Evolutionary conservation across 2,888 invertebrate species (phyloP), one percentile per base, ranked within the genome.

Genomic region (Ophion obscuratus): DNA sequence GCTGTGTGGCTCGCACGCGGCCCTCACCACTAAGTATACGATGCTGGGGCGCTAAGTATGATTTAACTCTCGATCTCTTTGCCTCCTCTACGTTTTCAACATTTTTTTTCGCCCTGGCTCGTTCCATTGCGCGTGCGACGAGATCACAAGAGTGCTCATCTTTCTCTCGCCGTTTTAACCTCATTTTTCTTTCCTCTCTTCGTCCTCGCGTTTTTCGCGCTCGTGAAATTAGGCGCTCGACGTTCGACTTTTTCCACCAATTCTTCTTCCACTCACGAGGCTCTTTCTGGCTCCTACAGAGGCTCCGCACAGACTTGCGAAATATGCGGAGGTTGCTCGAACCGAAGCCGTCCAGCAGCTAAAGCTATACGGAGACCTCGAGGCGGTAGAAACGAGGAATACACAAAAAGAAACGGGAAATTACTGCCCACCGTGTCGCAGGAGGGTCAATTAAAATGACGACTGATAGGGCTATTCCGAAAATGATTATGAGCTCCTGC

Each of bases 351-450:
- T 57, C 64, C 44, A 24, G 47, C 79, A 53, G 36, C 36, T 47
- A 27, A 68, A 66, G 85, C 81, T 86, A 82, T 84, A 80, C 81
- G 84, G 73, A 88, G 78, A 86, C 90, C 90, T 90, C 85, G 89
- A 90, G 89, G 90, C 90, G 90, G 91, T 88, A 85, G 76, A 71
- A 77, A 62, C 85, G 79, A 80, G 73, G 86, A 87, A 85, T 36
- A 31, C 36, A 27, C 77, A 67, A 75, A 66, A 66, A 66, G 27
- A 74, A 47, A 62, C 66, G 17, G 47, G 75, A 67, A 77, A 74
- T 81, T 78, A 81, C 78, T 85, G 77, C 40, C 31, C 53, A 73
- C 66, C 84, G 53, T 81, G 82, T 83, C 80, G 82, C 40, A 66
- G 61, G 67, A 66, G 64, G 64, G 57, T 85, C 78, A 85, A 85